Conservation (phyloP, 1,140 invertebrate genomes). For the Brachionus rotundiformis region DNA sequence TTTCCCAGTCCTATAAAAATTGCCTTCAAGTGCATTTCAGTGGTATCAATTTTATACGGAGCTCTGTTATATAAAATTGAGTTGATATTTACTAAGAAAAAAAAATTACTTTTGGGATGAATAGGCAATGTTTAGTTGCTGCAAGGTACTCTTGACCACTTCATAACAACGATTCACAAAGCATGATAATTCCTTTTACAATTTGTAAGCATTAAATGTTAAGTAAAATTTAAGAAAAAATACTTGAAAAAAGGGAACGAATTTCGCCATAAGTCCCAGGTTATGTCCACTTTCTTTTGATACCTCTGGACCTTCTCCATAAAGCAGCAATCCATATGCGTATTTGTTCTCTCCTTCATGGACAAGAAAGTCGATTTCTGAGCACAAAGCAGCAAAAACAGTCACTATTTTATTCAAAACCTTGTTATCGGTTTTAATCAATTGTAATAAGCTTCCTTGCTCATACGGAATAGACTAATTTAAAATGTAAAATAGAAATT, state of each 20-base stretch:
- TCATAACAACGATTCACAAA: constrained; percentile 72
- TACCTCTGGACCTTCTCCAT: constrained; percentile 66
- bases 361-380: constrained; percentile 74
- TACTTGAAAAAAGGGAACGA: constrained; percentile 69
- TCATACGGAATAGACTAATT: constrained; percentile 61
- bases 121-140: constrained; percentile 71
- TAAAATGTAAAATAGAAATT: background rate
- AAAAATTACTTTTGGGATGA: constrained; percentile 54
- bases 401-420: constrained; percentile 78
- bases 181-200: constrained; percentile 67
- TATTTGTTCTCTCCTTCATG: constrained; percentile 71
- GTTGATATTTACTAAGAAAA: background rate
- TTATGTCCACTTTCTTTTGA: constrained; percentile 53
- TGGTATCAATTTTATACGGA: constrained; percentile 24
- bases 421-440: constrained; percentile 79
- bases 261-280: constrained; percentile 65
- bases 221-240: background rate
- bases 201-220: constrained; percentile 13
- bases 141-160: constrained; percentile 70
- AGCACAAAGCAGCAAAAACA: constrained; percentile 75
- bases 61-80: background rate
- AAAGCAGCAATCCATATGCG: constrained; percentile 69
- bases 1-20: constrained; percentile 71
- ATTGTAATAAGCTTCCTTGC: constrained; percentile 70
- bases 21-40: constrained; percentile 63